Base-by-base conservation (phyloP, 2,888 invertebrate species). In the Apamea sordens region DNA sequence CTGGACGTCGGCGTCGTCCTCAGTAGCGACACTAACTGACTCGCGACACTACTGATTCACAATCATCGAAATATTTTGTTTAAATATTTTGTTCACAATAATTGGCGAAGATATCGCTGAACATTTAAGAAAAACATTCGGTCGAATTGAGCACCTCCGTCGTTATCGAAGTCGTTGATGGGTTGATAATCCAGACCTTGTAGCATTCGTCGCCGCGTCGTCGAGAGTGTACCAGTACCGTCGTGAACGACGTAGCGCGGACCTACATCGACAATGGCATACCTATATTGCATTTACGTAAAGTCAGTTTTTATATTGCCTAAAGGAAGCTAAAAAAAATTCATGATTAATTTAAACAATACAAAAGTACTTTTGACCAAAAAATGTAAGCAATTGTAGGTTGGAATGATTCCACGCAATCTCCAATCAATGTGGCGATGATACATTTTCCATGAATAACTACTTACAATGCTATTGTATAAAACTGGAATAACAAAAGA, bases 361-460 rank as follows among this genome's bases (percentile, higher is more conserved):
- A 61, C 21, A 41, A 21, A 28, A 72, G 8, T 61, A 21, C 21
- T 15, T 44, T n/a, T 15, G 6, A n/a, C 36, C 15, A 53, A 47
- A 28, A 28, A 6, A 36, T 36, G 56, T 44, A 65, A 24, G 32
- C 21, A 44, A 32, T 76, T 18, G 4, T 50, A 74, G 61, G 41
- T 53, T 68, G 44, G 53, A 59, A 36, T 61, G 13, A 65, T 67
- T 78, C 24, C 53, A 61, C n/a, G 44, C 32, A n/a, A 56, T 56
- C 3, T 10, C 28, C 32, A n/a, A 83, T 41, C 53, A 53, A 36
- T 59, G 15, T 47, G 63, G 63, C 15, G 68, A 61, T 71, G 73
- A 77, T 47, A 64, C 73, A 68, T 67, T 41, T 74, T 64, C 50
- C 44, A 68, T 73, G 70, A 85, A 83, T 59, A 32, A 50, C 10